phyloP scores from a whole-genome alignment of 1,140 invertebrate genomes.

The Trichonephila inaurata region DNA sequence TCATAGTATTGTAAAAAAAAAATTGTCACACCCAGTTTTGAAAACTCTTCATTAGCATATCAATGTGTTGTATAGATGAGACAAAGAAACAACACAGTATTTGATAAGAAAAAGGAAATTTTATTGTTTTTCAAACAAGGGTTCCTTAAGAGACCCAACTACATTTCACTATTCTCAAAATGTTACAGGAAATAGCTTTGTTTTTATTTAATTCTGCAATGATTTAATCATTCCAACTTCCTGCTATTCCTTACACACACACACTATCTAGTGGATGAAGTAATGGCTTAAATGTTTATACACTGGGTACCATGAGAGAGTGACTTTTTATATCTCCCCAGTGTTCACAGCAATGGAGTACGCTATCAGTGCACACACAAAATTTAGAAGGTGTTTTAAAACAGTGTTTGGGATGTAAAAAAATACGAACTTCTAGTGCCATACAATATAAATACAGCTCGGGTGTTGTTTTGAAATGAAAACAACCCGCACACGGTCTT shows the following conservation, averaged over 20 bases:
- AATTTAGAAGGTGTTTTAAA: constrained; percentile 43
- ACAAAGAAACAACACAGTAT: background rate
- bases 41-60: too few species aligned
- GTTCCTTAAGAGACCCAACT: constrained; percentile 16
- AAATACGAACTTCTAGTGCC: constrained; percentile 72
- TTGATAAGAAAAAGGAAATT: constrained; percentile 50
- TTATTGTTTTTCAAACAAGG: constrained; percentile 66
- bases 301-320: constrained; percentile 70
- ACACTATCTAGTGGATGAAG: constrained; percentile 62
- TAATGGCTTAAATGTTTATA: constrained; percentile 61
- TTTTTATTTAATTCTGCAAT: constrained; percentile 32
- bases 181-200: constrained; percentile 42
- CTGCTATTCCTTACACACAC: constrained; percentile 30
- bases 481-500: background rate
- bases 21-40: too few species aligned
- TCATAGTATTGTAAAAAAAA: too few species aligned
- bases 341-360: constrained; percentile 56
- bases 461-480: background rate
- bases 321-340: constrained; percentile 57
- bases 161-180: constrained; percentile 45
- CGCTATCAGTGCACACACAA: constrained; percentile 55
- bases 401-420: constrained; percentile 48
- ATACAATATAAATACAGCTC: constrained; percentile 63
- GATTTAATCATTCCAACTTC: constrained; percentile 66
- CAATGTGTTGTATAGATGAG: background rate